These are phyloP conservation scores for Accipiter cooperii DNA, from an alignment of 2,113 vertebrate species.

Conservation along the genomic window DNA sequence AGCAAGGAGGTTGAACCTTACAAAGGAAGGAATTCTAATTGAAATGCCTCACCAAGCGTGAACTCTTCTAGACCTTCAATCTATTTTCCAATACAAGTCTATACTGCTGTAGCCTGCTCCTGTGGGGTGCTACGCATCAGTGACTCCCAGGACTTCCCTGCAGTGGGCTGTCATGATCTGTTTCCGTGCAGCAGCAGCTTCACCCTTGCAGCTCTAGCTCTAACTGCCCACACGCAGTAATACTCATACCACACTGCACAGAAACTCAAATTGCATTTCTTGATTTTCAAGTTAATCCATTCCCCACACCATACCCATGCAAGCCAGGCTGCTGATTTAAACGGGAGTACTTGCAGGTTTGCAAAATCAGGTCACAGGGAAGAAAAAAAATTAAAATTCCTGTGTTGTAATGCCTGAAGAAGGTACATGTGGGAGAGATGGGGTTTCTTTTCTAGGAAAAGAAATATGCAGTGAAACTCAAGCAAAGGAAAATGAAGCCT, in stretches of 20 bases:
- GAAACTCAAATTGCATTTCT: neutral
- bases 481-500: neutral
- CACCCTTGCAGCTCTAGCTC: neutral
- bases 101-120: neutral
- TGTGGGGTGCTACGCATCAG: neutral
- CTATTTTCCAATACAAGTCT: neutral
- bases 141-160: neutral
- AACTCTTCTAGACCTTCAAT: neutral
- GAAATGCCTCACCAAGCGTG: neutral
- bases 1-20: neutral
- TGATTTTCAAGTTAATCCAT: neutral
- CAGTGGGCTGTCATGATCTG: neutral
- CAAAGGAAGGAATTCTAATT: neutral
- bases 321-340: neutral
- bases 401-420: neutral
- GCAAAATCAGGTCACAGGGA: slow-evolving; percentile 17
- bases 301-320: neutral
- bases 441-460: neutral
- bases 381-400: neutral
- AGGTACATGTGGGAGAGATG: neutral
- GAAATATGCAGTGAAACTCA: neutral
- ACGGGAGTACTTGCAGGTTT: neutral
- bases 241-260: neutral
- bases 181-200: neutral
- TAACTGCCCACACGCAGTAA: neutral